Evolutionary conservation across 2,113 vertebrate species (phyloP).

Genomic region (Misgurnus anguillicaudatus): DNA sequence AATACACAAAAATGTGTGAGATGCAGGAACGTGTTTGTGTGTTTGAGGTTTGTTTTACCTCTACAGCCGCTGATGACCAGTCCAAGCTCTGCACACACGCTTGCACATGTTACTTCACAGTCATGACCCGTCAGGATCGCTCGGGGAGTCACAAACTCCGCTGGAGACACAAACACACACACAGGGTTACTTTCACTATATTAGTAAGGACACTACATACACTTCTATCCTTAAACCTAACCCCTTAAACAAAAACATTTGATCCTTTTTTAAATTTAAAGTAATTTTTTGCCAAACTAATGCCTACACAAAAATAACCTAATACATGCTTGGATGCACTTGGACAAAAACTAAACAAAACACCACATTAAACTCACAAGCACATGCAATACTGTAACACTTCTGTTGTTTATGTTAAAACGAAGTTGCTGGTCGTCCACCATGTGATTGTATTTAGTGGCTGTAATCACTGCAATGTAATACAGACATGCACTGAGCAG

Average conservation of each 20-base stretch:
- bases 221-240: too few relatives aligned
- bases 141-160: slow-evolving; percentile 86
- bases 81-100: slow-evolving; percentile 93
- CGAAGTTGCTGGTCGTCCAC: neutral
- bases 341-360: too few relatives aligned
- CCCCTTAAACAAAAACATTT: too few relatives aligned
- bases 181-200: too few relatives aligned
- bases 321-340: too few relatives aligned
- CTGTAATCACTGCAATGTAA: neutral
- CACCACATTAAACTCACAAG: neutral
- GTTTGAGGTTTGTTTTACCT: slow-evolving; percentile 74
- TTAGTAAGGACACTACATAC: too few relatives aligned
- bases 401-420: neutral
- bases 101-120: slow-evolving; percentile 90
- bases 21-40: neutral
- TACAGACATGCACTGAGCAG: neutral
- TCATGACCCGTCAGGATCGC: slow-evolving; percentile 94
- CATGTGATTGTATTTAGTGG: neutral
- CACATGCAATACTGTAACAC: neutral
- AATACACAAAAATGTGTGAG: neutral
- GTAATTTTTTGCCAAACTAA: too few relatives aligned
- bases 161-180: slow-evolving; percentile 64
- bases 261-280: too few relatives aligned
- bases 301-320: too few relatives aligned
- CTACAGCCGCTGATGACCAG: slow-evolving; percentile 94